Conservation (phyloP, 37 sponge, comb jelly and placozoan species). For the Theonella swinhoei region DNA sequence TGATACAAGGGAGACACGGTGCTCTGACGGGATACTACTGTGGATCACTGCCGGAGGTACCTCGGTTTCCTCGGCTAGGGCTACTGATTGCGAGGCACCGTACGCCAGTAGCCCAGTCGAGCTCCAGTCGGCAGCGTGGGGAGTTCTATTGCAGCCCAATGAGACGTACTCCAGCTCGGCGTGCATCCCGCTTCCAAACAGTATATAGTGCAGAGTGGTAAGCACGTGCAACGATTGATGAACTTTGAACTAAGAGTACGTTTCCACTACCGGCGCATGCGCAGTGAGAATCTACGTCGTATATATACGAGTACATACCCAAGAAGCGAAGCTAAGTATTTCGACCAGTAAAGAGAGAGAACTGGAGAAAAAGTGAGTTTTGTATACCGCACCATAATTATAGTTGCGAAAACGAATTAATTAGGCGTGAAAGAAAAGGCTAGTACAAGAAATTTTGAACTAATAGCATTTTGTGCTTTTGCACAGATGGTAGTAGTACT, state of each 20-base stretch:
- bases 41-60: background rate
- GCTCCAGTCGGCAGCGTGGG: conserved; percentile 67
- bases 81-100: conserved; percentile 60
- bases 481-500: too few relatives aligned
- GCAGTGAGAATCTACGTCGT: background rate
- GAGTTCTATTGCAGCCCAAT: conserved; percentile 75
- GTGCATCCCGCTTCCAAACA: background rate
- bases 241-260: background rate
- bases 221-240: background rate
- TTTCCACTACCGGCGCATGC: background rate
- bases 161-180: conserved; percentile 50
- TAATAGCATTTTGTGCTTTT: too few relatives aligned
- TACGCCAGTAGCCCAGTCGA: conserved; percentile 35
- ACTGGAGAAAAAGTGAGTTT: too few relatives aligned
- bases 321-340: too few relatives aligned
- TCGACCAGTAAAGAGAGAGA: too few relatives aligned
- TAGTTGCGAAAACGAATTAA: too few relatives aligned
- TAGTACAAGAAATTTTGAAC: too few relatives aligned
- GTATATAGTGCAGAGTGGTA: background rate
- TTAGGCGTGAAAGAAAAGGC: too few relatives aligned
- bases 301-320: too few relatives aligned
- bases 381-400: too few relatives aligned
- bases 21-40: background rate
- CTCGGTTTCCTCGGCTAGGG: conserved; percentile 23
- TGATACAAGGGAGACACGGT: background rate